A percentile compares a stretch with the other conserved stretches of the same genome.
Conservation (phyloP, 2,797 vertebrate genomes). For the Cryptoprocta ferox region DNA sequence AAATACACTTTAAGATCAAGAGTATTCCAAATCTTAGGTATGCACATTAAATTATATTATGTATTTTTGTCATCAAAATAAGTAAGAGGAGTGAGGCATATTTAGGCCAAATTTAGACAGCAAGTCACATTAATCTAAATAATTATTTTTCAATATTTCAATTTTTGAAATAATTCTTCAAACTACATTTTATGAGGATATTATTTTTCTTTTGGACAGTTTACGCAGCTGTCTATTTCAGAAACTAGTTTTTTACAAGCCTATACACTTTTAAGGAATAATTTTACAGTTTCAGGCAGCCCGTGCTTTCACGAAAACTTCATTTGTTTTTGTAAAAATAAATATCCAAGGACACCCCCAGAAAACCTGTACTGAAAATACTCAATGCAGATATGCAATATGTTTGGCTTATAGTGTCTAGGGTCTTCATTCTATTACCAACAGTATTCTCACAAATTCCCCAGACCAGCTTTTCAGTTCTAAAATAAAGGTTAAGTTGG, state of each 20-base stretch:
- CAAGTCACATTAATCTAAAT: conserved; percentile 78
- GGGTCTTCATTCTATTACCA: conserved; percentile 81
- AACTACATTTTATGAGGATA: conserved; percentile 42
- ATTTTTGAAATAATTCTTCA: conserved; percentile 70
- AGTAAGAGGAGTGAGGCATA: conserved; percentile 69
- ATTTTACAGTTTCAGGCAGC: conserved; percentile 64
- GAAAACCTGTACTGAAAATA: conserved; percentile 84
- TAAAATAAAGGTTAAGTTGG: conserved; percentile 78
- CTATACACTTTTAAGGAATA: conserved; percentile 71
- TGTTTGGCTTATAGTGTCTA: conserved; percentile 85
- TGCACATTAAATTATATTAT: conserved; percentile 70
- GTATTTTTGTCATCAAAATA: conserved; percentile 73
- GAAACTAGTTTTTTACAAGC: conserved; percentile 73
- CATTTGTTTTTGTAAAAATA: conserved; percentile 60
- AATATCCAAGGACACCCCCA: conserved; percentile 81
- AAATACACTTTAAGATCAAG: conserved; percentile 60
- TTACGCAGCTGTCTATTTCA: conserved; percentile 75
- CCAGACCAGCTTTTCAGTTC: conserved; percentile 68
- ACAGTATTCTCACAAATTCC: conserved; percentile 72
- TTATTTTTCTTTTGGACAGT: conserved; percentile 62
- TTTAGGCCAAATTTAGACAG: conserved; percentile 82
- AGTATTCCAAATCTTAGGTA: conserved; percentile 68
- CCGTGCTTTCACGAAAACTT: conserved; percentile 79
- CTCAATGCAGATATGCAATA: conserved; percentile 88
- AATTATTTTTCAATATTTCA: conserved; percentile 69